Base-by-base conservation (phyloP, 2,113 vertebrate genomes). In the Rhinogobius similis region DNA sequence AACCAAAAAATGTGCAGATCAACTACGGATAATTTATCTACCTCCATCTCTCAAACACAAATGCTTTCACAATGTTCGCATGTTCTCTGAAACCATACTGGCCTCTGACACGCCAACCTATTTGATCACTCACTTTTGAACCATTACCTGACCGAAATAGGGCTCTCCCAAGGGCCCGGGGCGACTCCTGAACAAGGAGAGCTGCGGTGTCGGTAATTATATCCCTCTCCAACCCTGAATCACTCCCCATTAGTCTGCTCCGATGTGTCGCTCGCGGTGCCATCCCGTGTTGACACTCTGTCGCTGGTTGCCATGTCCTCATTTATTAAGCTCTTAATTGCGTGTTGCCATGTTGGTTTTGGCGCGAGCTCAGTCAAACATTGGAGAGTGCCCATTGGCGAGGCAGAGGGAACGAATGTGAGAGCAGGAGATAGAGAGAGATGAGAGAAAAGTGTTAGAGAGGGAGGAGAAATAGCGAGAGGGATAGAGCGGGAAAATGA, bases 121-220 rank as follows among this genome's bases (percentile, higher is more conserved):
- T 90, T 89, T 91, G 87, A 91, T 90, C 82, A 87, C 81, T 58
- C 48, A 67, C 84, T 84, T 63, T 67, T 65, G 78, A 76, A 89
- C 80, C 81, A 90, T 91, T 92, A 92, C 90, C 75, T 84, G 86
- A 78, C 90, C 85, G 87, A 92, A 92, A 91, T 89, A 87, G 86
- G 69, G 68, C 71, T 77, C 68, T 90, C 92, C 88, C 92, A 61
- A 41, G 90, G 90, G 78, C 84, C 78, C 61, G 84, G 85, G 91
- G 88, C 88, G 89, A 92, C 91, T 43, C 92, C 91, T 92, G 90
- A 94, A 88, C 90, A 92, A 82, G 69, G 76, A 79, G 10, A 89
- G 89, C 90, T 90, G 86, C 86, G 86, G 41, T 14, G 86, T 89
- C 78, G 67, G 91, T 93, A 92, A 93, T 93, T 94, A 94, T 90